Evolutionary conservation across 2,797 vertebrate species (phyloP), one percentile per base, ranked within the genome.

Genomic region (Diplodus sargus): DNA sequence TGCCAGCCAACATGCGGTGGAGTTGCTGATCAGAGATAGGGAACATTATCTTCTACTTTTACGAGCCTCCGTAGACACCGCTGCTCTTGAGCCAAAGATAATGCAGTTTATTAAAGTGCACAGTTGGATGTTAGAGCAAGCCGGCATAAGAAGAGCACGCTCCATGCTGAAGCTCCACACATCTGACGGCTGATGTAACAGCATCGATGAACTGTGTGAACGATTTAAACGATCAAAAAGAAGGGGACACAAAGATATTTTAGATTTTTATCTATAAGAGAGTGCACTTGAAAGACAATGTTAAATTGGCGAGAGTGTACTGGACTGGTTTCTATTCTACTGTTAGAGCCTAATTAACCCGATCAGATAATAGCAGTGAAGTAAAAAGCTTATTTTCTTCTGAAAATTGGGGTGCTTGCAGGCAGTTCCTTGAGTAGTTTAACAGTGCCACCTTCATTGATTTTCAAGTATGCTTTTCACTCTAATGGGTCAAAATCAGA

Each of bases 1-100:
- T 57, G 70, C 56, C 67, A 83, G 12, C 20, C 16, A 47, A 14
- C 47, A 53, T 39, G 17, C 13, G 48, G 12, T 56, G 68, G 34
- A 63, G 53, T 11, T 83, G 64, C 47, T 30, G 2, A 58, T 20
- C 18, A 23, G 48, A 42, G 85, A 88, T 84, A 84, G 23, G 49
- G 53, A 70, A 66, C 42, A 63, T 78, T 87, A 89, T 90, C 85
- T 71, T 54, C 45, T 22, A 4, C 22, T 62, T 90, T 91, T 87
- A 89, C 75, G 78, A 67, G 64, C 42, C 47, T 47, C 43, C 76
- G 54, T 34, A 52, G 66, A 39, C 28, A 47, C 83, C 78, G 16
- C 53, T 78, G 70, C n/a, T 60, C 57, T 66, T 14, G 12, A 73
- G 53, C 28, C 60, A 58, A 54, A 87, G 83, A 86, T 85, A 82